phyloP scores from a whole-genome alignment of 1,140 invertebrate genomes.

The Drosophila sp. region DNA sequence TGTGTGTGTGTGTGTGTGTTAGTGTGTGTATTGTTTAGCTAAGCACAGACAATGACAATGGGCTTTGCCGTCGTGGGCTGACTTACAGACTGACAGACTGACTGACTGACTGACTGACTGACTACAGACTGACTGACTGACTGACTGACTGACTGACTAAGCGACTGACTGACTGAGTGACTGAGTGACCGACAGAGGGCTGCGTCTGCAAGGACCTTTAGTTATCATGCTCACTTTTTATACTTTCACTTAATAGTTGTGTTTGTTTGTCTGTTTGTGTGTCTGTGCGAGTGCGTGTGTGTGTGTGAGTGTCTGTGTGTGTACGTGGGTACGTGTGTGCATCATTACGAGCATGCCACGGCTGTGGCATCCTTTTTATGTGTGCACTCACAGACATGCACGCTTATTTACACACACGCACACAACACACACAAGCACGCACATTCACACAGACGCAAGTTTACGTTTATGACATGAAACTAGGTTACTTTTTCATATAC shows the following conservation, averaged over 20 bases:
- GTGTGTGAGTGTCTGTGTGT: slow-evolving; percentile 45
- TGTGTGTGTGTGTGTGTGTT: slow-evolving; percentile 17
- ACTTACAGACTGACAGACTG: slow-evolving; percentile 37
- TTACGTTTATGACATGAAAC: slow-evolving; percentile 79
- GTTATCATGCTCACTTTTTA: slow-evolving; percentile 80
- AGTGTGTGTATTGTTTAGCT: slow-evolving; percentile 53
- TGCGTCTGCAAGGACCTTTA: slow-evolving; percentile 69
- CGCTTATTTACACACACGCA: slow-evolving; percentile 53
- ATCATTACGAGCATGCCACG: slow-evolving; percentile 57
- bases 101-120: slow-evolving; percentile 36
- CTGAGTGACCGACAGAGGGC: slow-evolving; percentile 34
- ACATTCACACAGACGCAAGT: slow-evolving; percentile 61
- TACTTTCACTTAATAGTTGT: slow-evolving; percentile 79
- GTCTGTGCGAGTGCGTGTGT: slow-evolving; percentile 40
- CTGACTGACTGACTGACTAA: slow-evolving; percentile 30
- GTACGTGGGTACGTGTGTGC: slow-evolving; percentile 52
- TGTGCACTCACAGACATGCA: slow-evolving; percentile 68
- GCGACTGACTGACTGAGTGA: slow-evolving; percentile 38
- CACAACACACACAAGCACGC: slow-evolving; percentile 29
- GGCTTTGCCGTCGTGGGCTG: slow-evolving; percentile 18
- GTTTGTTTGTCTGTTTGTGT: slow-evolving; percentile 49
- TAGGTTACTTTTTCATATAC: slow-evolving; percentile 78
- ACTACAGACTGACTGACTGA: slow-evolving; percentile 38
- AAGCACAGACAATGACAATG: slow-evolving; percentile 73
- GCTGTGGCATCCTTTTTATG: slow-evolving; percentile 66